Base-by-base conservation (phyloP, 2,797 vertebrate species). In the Parambassis ranga region DNA sequence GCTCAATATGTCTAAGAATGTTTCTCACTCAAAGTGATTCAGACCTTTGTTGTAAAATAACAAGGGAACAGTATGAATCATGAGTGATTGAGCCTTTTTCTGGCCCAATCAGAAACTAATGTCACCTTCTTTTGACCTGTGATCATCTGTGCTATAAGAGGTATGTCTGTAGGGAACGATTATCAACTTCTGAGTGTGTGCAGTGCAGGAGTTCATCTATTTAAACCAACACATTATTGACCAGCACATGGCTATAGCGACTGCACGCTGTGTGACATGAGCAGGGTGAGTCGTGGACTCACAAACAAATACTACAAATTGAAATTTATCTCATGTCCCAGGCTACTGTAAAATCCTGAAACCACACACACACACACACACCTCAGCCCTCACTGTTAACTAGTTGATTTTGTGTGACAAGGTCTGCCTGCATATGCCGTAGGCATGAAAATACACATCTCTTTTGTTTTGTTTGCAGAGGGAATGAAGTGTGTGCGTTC, bases 21-120 rank as follows among this genome's bases (percentile, higher is more conserved):
- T 8, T 43, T 27, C 10, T 42, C 4, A 14, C 15, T 49, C 15
- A 5, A 20, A 27, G 43, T 27, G 28, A 41, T 49, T 53, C 38
- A 37, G 62, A 62, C 47, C 4, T 28, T 31, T 3, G 0, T 48
- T 58, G 1, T 65, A 71, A 65, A 63, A 63, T 61, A 55, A 43
- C 38, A 31, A 36, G 27, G 22, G 50, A n/a, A 20, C 37, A n/a
- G 41, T 31, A 35, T 65, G 68, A 81, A 42, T 81, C 52, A 75
- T 24, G 28, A 37, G 31, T 46, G 59, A 65, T 49, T 60, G 24
- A 60, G 28, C 22, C 13, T 44, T 39, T 11, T 39, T 35, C 15
- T 42, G 36, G 32, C 59, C 42, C 63, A 60, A 46, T 56, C 22
- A 16, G 11, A 58, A 52, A 50, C 23, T 23, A 56, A 38, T 10